Conservation (phyloP, 2,888 invertebrate species). For the Chymomyza caudatula region DNA sequence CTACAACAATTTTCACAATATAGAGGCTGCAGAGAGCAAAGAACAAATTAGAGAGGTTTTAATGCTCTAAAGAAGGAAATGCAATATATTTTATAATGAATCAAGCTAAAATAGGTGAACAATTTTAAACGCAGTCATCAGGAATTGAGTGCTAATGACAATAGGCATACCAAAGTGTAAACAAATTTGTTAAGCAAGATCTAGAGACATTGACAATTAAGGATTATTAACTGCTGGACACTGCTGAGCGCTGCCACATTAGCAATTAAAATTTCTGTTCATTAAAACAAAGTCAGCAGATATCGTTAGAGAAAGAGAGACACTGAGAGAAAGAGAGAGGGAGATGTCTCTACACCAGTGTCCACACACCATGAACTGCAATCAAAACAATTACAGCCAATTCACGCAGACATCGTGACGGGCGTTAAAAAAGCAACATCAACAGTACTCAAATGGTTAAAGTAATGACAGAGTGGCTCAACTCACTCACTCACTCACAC, state of each 20-base stretch:
- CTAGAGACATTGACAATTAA: neutral
- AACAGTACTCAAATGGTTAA: slow-evolving; percentile 13
- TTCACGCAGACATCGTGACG: slow-evolving; percentile 43
- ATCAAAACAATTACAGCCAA: slow-evolving; percentile 71
- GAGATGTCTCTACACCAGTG: slow-evolving; percentile 21
- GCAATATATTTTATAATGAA: no score
- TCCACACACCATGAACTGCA: slow-evolving; percentile 64
- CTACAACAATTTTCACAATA: neutral
- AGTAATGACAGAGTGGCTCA: neutral
- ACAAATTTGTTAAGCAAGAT: neutral
- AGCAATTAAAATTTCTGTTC: slow-evolving; percentile 49
- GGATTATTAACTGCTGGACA: neutral
- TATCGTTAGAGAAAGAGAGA: neutral
- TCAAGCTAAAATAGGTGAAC: no score
- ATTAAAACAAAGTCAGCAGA: slow-evolving; percentile 31
- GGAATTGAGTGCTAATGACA: neutral
- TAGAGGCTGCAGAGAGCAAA: neutral
- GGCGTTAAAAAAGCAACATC: slow-evolving; percentile 46
- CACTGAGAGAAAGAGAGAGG: neutral
- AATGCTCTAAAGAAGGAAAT: neutral
- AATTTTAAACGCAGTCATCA: no score
- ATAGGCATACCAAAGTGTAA: neutral
- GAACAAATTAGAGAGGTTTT: neutral
- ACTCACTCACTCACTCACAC: neutral
- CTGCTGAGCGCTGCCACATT: neutral